Conservation (phyloP, 1,140 invertebrate species). For the Arctopsyche grandis region DNA sequence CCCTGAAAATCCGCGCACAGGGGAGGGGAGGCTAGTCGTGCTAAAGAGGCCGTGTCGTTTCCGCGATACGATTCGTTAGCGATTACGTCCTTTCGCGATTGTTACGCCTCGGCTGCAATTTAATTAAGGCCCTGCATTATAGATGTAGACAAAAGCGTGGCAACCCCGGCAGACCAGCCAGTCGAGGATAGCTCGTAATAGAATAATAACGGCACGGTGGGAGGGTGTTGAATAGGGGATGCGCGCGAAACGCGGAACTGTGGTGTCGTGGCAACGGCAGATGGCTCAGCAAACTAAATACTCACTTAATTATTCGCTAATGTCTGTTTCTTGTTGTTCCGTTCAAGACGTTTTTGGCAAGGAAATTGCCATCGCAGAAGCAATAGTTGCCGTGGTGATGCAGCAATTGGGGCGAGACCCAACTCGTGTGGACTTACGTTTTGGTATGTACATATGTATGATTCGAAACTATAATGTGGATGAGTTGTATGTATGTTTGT, state of each 20-base stretch:
- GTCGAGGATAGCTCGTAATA: constrained; percentile 5
- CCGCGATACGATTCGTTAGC: neutral
- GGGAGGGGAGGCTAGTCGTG: too few relatives aligned
- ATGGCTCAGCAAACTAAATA: constrained; percentile 34
- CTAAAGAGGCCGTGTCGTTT: too few relatives aligned
- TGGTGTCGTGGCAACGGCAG: constrained; percentile 6
- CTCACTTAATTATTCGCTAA: constrained; percentile 49
- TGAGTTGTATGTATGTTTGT: too few relatives aligned
- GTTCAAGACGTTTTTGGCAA: neutral
- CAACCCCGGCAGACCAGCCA: neutral
- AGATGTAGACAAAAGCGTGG: neutral
- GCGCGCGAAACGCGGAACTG: neutral
- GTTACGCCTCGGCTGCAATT: neutral
- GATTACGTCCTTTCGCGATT: constrained; percentile 8
- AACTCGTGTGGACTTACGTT: neutral
- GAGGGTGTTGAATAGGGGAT: neutral
- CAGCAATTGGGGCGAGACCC: neutral
- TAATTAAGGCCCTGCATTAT: constrained; percentile 15
- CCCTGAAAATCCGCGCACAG: too few relatives aligned
- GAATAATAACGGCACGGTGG: constrained; percentile 15
- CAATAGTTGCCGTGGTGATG: neutral
- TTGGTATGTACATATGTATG: neutral
- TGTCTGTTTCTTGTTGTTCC: constrained; percentile 44
- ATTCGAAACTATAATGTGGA: too few relatives aligned
- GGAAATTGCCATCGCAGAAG: neutral